phyloP scores from a whole-genome alignment of 2,888 invertebrate species.

The Apotomis capreana region DNA sequence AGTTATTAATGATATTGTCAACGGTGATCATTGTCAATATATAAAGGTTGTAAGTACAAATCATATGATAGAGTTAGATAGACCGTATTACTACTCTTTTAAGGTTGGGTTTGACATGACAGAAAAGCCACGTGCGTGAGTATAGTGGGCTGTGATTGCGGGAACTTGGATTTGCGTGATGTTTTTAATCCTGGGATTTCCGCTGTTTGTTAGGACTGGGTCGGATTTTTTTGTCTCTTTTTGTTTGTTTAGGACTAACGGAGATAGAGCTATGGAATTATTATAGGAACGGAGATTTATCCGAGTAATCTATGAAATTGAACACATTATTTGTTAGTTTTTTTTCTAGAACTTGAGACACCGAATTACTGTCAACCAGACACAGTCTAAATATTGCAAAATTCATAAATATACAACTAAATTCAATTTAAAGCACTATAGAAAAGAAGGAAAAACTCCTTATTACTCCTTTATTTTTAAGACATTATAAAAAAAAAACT shows the following conservation, averaged over 20 bases:
- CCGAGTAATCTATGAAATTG: too few relatives aligned
- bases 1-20: slow-evolving; percentile 17
- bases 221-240: slow-evolving; percentile 11
- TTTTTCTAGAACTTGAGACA: too few relatives aligned
- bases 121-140: slow-evolving; percentile 62
- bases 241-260: slow-evolving; percentile 4
- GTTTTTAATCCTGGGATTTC: slow-evolving; percentile 27
- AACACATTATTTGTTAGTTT: too few relatives aligned
- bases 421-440: too few relatives aligned
- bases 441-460: too few relatives aligned
- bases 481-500: too few relatives aligned
- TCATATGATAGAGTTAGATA: background rate
- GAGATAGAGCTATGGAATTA: background rate
- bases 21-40: slow-evolving; percentile 8
- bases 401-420: too few relatives aligned
- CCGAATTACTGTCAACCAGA: too few relatives aligned
- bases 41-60: slow-evolving; percentile 2
- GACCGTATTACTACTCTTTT: background rate
- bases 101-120: slow-evolving; percentile 7
- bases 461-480: too few relatives aligned
- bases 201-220: slow-evolving; percentile 6
- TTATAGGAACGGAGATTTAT: background rate
- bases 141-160: slow-evolving; percentile 45
- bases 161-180: slow-evolving; percentile 27
- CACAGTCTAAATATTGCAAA: too few relatives aligned